Conservation (phyloP, 1,140 invertebrate species). For the Atta texana region DNA sequence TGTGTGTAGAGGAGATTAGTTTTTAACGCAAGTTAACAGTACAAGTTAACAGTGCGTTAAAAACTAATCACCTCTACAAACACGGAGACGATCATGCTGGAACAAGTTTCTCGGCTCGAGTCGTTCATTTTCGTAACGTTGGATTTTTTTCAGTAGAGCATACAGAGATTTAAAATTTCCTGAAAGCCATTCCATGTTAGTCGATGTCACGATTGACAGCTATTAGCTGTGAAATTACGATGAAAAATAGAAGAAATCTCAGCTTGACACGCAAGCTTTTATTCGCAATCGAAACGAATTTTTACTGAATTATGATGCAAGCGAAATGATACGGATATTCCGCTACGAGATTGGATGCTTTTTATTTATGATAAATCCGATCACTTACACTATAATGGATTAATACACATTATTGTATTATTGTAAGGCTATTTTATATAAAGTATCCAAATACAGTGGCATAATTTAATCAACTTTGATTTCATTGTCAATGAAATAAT, state of each 20-base stretch:
- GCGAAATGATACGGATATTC: not conserved
- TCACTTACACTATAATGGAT: too few species aligned
- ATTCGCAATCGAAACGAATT: not conserved
- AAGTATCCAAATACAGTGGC: too few species aligned
- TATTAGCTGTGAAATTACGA: slow-evolving; percentile 10
- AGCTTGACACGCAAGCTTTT: not conserved
- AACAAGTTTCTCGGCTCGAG: not conserved
- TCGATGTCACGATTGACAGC: not conserved
- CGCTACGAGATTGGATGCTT: too few species aligned
- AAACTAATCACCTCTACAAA: not conserved
- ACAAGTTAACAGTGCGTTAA: not conserved
- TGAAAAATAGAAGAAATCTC: not conserved
- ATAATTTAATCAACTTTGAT: too few species aligned
- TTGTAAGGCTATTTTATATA: too few species aligned
- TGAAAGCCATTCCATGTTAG: not conserved
- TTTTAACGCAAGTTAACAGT: not conserved
- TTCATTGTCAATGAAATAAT: too few species aligned
- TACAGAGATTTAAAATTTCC: not conserved
- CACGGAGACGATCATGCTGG: not conserved
- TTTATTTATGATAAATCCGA: too few species aligned
- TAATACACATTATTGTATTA: too few species aligned
- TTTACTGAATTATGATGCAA: not conserved
- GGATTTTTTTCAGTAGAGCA: not conserved
- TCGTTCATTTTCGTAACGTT: not conserved
- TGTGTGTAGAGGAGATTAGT: too few species aligned